Evolutionary conservation across 1,140 invertebrate genomes (phyloP).

Genomic region (Calycopis cecrops): DNA sequence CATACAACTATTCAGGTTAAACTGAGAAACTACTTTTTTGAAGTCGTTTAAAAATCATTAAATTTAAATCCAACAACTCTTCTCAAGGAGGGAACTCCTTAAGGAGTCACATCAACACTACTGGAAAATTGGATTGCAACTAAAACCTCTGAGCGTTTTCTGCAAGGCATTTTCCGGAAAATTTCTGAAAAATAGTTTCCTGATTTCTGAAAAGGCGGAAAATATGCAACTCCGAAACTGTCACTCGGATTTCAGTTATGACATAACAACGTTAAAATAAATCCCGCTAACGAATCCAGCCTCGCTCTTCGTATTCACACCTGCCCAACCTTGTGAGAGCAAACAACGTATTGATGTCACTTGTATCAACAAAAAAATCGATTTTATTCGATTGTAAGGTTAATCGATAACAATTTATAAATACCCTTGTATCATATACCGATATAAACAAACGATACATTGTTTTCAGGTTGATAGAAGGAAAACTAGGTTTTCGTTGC

Average conservation of each 20-base stretch:
- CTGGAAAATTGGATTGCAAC: too few relatives aligned
- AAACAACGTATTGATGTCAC: conserved; percentile 10
- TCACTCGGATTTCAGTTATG: not conserved
- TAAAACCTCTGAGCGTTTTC: too few relatives aligned
- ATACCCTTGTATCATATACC: conserved; percentile 19
- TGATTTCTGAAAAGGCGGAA: too few relatives aligned
- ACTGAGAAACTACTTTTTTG: too few relatives aligned
- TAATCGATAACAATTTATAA: conserved; percentile 9
- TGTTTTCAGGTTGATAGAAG: conserved; percentile 11
- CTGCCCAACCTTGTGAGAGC: conserved; percentile 8
- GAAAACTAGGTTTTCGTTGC: conserved; percentile 7
- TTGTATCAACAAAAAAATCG: conserved; percentile 11
- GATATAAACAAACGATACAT: conserved; percentile 15
- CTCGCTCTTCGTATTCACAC: conserved; percentile 11
- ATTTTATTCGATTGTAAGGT: conserved; percentile 14
- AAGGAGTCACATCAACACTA: too few relatives aligned
- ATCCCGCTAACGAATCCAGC: conserved; percentile 3
- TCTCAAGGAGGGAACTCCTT: too few relatives aligned
- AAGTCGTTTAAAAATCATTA: too few relatives aligned
- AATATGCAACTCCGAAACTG: not conserved
- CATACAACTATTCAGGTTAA: too few relatives aligned
- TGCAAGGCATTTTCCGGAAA: too few relatives aligned
- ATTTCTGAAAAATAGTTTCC: too few relatives aligned
- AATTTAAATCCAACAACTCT: too few relatives aligned
- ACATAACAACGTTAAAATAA: too few relatives aligned